Conservation (phyloP, 2,113 vertebrate species). For the Merops nubicus region DNA sequence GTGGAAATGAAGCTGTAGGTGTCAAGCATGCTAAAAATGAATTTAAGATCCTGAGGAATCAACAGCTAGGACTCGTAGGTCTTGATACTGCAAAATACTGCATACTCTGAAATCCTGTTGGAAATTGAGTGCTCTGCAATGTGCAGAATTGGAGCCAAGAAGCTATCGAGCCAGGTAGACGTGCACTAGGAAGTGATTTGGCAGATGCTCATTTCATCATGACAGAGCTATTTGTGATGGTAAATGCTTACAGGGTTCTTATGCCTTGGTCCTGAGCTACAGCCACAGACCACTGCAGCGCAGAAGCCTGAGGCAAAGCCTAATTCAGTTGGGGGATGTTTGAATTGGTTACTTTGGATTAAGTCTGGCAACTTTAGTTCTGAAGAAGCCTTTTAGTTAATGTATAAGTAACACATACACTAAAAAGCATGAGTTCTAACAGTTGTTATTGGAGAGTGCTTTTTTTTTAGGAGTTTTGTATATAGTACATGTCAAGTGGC, state of each 20-base stretch:
- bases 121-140: not conserved
- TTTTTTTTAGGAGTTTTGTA: not conserved
- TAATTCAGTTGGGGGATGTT: not conserved
- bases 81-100: not conserved
- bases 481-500: not conserved
- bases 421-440: not conserved
- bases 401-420: not conserved
- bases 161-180: not conserved
- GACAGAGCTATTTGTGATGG: conserved; percentile 8
- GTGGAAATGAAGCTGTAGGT: not conserved
- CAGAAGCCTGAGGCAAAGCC: not conserved
- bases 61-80: not conserved
- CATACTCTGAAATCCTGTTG: not conserved
- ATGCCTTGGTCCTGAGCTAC: not conserved
- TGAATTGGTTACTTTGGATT: not conserved
- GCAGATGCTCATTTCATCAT: not conserved
- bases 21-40: not conserved
- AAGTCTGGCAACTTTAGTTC: not conserved
- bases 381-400: not conserved
- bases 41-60: not conserved
- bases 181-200: not conserved
- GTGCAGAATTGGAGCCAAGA: not conserved
- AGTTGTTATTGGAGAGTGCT: not conserved
- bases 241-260: not conserved
- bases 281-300: not conserved